Evolutionary conservation across 2,797 vertebrate genomes (phyloP).

Genomic region (Pempheris klunzingeri): DNA sequence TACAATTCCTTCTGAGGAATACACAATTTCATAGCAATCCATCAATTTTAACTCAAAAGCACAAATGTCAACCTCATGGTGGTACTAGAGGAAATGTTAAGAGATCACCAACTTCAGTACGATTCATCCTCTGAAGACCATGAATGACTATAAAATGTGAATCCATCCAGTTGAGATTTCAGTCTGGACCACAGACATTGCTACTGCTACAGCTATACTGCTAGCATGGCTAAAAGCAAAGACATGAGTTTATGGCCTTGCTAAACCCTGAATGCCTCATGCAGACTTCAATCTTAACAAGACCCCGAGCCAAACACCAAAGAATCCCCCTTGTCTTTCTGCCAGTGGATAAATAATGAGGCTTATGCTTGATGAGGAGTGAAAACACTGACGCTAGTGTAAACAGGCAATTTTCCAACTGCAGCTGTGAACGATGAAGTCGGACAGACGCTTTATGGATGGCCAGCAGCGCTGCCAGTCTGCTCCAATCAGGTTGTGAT

Average conservation of each 20-base stretch:
- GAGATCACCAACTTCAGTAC: not conserved
- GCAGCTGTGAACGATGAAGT: constrained; percentile 44
- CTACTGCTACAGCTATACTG: not conserved
- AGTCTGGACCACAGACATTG: not conserved
- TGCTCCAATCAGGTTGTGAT: constrained; percentile 63
- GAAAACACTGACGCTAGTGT: constrained; percentile 40
- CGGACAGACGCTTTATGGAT: constrained; percentile 37
- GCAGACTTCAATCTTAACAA: constrained; percentile 15
- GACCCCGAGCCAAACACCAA: constrained; percentile 5
- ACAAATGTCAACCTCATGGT: not conserved
- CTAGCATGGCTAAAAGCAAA: not conserved
- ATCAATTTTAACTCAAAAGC: not conserved
- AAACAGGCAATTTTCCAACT: constrained; percentile 55
- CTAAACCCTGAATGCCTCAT: constrained; percentile 1
- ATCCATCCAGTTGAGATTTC: not conserved
- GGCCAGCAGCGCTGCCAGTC: constrained; percentile 41
- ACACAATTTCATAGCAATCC: not conserved
- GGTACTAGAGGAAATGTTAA: not conserved
- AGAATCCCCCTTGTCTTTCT: constrained; percentile 8
- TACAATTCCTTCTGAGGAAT: not conserved
- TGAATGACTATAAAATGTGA: not conserved
- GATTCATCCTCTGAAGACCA: not conserved
- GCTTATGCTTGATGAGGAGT: constrained; percentile 36
- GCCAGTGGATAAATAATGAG: constrained; percentile 44
- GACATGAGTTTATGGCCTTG: not conserved